Base-by-base conservation (phyloP, 1,140 invertebrate species). In the Papilio xuthus region DNA sequence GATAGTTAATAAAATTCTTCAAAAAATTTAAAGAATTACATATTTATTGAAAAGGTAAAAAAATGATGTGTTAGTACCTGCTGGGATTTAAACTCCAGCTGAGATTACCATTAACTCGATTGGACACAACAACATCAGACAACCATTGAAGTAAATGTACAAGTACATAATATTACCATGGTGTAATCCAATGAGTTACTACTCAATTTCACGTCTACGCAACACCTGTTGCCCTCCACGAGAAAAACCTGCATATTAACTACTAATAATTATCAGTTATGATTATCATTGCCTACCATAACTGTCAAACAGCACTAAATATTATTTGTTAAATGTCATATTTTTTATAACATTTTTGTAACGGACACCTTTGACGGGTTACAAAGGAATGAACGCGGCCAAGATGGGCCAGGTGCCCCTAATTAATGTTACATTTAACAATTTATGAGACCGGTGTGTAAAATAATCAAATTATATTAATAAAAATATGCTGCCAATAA, bases 251-350 rank as follows among this genome's bases (percentile, higher is more conserved):
- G 82, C 80, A 85, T 86, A 88, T 90, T 88, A 89, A 83, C 85
- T 81, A 81, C 78, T 84, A 84, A 87, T 87, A 90, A 92, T 90
- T 89, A 85, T 85, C 85, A 85, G 85, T 91, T 89, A 92, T 92
- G 88, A 91, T 91, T 89, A 92, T 92, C 90, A 92, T 92, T 89
- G 90, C 85, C 88, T 87, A 89, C 88, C 88, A 92, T 92, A 93
- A 91, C 87, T 90, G 90, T 92, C 92, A 89, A 89, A 88, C 85
- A 87, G 87, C 89, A 92, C 91, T 92, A 93, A 93, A 93, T 93
- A 93, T 93, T 92, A 89, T 93, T 93, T 92, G 89, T 90, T 91
- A 90, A 92, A 90, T 92, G 88, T 84, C 84, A 85, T 90, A 84
- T 86, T 78, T 85, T 89, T 88, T 87, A 82, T 86, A 73, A 73